Conservation (phyloP, 2,113 vertebrate species). For the Tyrannus savana region DNA sequence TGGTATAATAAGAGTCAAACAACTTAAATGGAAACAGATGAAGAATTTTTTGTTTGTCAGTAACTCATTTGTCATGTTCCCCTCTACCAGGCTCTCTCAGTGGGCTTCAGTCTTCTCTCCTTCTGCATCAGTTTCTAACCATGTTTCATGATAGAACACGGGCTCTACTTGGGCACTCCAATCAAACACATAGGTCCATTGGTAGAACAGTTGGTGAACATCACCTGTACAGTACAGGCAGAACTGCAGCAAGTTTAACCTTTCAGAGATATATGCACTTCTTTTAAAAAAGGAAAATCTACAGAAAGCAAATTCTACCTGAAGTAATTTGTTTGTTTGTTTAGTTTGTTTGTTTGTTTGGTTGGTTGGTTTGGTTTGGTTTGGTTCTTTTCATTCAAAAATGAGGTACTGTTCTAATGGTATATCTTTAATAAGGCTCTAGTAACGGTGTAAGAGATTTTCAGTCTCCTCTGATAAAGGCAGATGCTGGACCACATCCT, state of each 20-base stretch:
- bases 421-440: not conserved
- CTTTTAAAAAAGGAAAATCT: not conserved
- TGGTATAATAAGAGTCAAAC: not conserved
- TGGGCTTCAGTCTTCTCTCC: not conserved
- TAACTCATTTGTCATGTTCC: not conserved
- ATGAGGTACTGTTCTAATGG: not conserved
- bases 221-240: not conserved
- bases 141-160: accelerated
- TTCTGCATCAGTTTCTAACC: not conserved
- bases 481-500: not conserved
- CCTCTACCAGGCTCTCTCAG: not conserved
- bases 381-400: not conserved
- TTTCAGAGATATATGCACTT: not conserved
- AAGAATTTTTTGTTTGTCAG: not conserved
- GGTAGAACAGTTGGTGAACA: accelerated
- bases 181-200: accelerated
- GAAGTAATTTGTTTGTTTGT: not conserved
- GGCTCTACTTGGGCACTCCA: not conserved
- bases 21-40: not conserved
- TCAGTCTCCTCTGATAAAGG: not conserved
- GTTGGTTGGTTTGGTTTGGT: too few relatives aligned
- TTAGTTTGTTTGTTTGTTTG: too few relatives aligned
- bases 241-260: not conserved
- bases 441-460: not conserved
- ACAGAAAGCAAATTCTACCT: not conserved